Base-by-base conservation (phyloP, 2,797 vertebrate genomes). In the Megalops cyprinoides region DNA sequence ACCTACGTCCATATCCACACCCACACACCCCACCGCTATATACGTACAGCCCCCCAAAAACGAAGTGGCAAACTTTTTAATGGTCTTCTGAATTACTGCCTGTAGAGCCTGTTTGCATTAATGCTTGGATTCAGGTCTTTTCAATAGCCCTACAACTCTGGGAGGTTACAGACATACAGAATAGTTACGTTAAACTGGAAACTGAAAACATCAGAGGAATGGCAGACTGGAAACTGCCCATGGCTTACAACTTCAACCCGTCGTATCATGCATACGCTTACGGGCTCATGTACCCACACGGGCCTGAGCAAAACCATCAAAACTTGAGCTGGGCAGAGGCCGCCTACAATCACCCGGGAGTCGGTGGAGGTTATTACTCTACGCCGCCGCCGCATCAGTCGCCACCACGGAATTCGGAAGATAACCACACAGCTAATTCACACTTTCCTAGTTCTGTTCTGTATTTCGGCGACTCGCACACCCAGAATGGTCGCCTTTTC, bases 171-270 rank as follows among this genome's bases (percentile, higher is more conserved):
- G 37, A 14, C 31, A 18, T 20, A 34, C 15, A 20, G 9, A 71
- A 4, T 0, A 42, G 10, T 18, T 42, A 39, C 5, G 9, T n/a
- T n/a, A 71, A 42, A 71, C 37, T 71, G 67, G 67, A 71, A 42
- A 71, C 20, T 15, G 37, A 4, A 44, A 71, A 71, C 4, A 71
- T 14, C 39, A 23, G 75, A 46, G 71, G 44, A 0, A 95, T 95
- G 94, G 90, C 93, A 39, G 94, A 95, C 3, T 95, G 93, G 94
- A 94, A 91, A 79, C 48, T 90, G 2, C 93, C 91, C 2, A 58
- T 92, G 4, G 88, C 53, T 49, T 94, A 93, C 85, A 94, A 92
- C 56, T 93, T 91, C 80, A 93, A 86, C 80, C 83, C 89, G 0
- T 85, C 93, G 0, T 94, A 92, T 80, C 92, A 93, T 7, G 86